Conservation (phyloP, 2,113 vertebrate genomes). For the Eulemur macaco region DNA sequence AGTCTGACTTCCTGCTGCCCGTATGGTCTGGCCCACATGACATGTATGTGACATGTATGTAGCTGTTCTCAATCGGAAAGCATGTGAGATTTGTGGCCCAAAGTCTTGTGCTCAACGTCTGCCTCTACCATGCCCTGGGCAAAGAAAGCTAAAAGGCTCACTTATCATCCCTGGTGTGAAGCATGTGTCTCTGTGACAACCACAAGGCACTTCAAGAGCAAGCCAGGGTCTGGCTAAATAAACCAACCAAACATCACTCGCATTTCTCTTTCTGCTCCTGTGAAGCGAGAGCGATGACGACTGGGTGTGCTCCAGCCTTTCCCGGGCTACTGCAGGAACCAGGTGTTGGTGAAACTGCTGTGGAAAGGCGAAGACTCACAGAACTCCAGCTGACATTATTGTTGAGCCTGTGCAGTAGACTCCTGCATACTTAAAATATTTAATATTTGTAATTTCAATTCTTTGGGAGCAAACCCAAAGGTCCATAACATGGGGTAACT, state of each 20-base stretch:
- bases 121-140: not conserved
- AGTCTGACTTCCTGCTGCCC: not conserved
- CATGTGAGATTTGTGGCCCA: not conserved
- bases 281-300: not conserved
- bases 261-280: not conserved
- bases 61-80: not conserved
- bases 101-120: not conserved
- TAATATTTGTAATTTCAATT: not conserved
- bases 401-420: not conserved
- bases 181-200: not conserved
- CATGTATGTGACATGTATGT: rapidly evolving
- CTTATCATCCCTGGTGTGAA: rapidly evolving
- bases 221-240: not conserved
- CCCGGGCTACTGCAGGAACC: not conserved
- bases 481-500: not conserved
- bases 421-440: not conserved
- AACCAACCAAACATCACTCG: not conserved
- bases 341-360: not conserved
- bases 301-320: not conserved
- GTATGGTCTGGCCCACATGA: not conserved
- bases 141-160: not conserved
- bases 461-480: not conserved
- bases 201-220: not conserved
- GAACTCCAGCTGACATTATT: no score
- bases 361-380: not conserved